Evolutionary conservation across 2,888 invertebrate species (phyloP), one percentile per base, ranked within the genome.

Genomic region (Saturnia pavonia): DNA sequence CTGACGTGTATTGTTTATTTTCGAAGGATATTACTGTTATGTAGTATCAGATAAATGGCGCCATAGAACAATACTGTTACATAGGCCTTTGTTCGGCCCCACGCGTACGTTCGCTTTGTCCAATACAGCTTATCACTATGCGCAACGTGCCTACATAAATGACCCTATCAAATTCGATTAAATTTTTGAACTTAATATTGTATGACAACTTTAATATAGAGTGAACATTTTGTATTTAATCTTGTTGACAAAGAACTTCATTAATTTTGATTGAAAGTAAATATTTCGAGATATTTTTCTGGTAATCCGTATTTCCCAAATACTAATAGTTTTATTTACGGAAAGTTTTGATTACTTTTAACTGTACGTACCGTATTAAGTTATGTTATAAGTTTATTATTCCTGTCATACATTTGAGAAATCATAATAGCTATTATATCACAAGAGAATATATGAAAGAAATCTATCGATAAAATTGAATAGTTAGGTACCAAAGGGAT

Each of bases 11-110:
- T 70, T 60, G 67, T 67, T 86, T 88, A 87, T 89, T 88, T 89
- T 84, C 78, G 75, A 81, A 68, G 81, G 80, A 80, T 84, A 81
- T 83, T 84, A 82, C 82, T 82, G 79, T 34, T 34, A 34, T 6
- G 34, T 76, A 74, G 76, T 82, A 91, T 89, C 90, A 84, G 91
- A 91, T 91, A 90, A 90, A 85, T 85, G 78, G 85, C 75, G 73
- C 76, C 74, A 78, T 78, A 82, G 84, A 83, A 85, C 86, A 84
- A 87, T 85, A 86, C 86, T 85, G 88, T 91, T 86, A 89, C 80
- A 81, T 82, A 78, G 85, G 86, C 89, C 85, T 86, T 91, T 91
- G 91, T 91, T 88, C 82, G 71, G 72, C 75, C 80, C 77, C 77
- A 75, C 82, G 81, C 57, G 54, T 60, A 60, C 27, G 82, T 82